phyloP scores from a whole-genome alignment of 2,888 invertebrate genomes.

The Drosophila rellima region DNA sequence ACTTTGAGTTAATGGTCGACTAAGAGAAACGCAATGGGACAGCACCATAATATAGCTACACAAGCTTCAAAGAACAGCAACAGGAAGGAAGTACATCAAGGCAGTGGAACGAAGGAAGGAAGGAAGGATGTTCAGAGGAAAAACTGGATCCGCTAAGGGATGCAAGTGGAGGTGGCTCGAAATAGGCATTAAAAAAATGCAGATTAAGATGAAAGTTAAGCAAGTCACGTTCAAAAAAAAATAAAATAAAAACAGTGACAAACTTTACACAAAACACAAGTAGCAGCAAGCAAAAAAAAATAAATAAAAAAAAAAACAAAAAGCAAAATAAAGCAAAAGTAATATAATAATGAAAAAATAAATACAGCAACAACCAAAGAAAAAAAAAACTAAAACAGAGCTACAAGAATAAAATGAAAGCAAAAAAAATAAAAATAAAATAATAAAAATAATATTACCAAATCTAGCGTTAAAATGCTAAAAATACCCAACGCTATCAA shows the following conservation, averaged over 20 bases:
- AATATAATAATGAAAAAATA: slow-evolving; percentile 62
- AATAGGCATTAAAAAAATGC: slow-evolving; percentile 33
- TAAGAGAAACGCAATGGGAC: slow-evolving; percentile 86
- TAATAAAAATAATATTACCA: slow-evolving; percentile 43
- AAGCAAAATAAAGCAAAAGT: slow-evolving; percentile 52
- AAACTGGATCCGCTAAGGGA: slow-evolving; percentile 17
- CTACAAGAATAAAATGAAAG: slow-evolving; percentile 62
- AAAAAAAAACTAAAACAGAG: slow-evolving; percentile 61
- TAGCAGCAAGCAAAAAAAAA: slow-evolving; percentile 67
- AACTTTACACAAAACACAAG: slow-evolving; percentile 60
- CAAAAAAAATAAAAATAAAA: slow-evolving; percentile 40
- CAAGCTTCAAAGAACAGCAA: slow-evolving; percentile 51
- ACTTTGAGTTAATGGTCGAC: slow-evolving; percentile 98
- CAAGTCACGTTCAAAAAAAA: slow-evolving; percentile 54
- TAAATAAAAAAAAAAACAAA: slow-evolving; percentile 43
- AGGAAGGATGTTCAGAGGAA: slow-evolving; percentile 2
- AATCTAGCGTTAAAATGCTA: slow-evolving; percentile 55
- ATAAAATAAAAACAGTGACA: slow-evolving; percentile 43
- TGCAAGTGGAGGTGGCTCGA: slow-evolving; percentile 24
- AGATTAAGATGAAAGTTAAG: slow-evolving; percentile 42
- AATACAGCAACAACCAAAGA: slow-evolving; percentile 84
- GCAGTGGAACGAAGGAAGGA: slow-evolving; percentile 2
- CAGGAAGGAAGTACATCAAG: slow-evolving; percentile 37
- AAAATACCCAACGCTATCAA: slow-evolving; percentile 75
- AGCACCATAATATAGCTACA: slow-evolving; percentile 37